Conservation (phyloP, 1,140 invertebrate species). For the Medauroidea extradentata region DNA sequence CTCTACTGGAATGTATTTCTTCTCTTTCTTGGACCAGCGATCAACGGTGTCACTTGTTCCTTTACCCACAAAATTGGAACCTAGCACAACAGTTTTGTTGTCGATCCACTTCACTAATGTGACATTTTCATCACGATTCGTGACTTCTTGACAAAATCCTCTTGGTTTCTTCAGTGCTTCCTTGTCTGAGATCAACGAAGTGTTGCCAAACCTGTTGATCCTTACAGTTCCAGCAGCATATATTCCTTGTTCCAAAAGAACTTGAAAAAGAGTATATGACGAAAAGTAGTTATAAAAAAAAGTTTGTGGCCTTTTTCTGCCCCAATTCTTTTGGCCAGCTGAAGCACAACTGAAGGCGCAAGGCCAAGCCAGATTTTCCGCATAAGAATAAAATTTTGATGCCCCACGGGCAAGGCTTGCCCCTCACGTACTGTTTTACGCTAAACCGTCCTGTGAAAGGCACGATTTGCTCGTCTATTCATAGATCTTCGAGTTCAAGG, state of each 20-base stretch:
- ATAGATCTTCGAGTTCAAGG: constrained; percentile 18
- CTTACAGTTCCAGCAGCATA: constrained; percentile 16
- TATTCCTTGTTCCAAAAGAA: constrained; percentile 5
- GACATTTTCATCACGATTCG: constrained; percentile 12
- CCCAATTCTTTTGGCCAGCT: constrained; percentile 4
- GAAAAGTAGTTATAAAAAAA: constrained; percentile 25
- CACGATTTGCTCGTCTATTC: constrained; percentile 33
- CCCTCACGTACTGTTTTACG: constrained; percentile 18
- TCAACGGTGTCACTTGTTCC: constrained; percentile 15
- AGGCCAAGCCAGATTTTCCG: constrained; percentile 23
- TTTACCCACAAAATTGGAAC: constrained; percentile 14
- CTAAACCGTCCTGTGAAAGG: constrained; percentile 26
- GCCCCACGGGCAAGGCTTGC: constrained; percentile 15
- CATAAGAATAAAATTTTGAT: constrained; percentile 26
- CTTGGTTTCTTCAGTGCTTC: constrained; percentile 15
- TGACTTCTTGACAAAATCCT: constrained; percentile 6
- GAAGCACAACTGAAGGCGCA: not conserved
- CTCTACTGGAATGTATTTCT: constrained; percentile 10
- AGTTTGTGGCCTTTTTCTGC: constrained; percentile 4
- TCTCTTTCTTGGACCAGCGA: constrained; percentile 12
- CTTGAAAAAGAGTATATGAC: constrained; percentile 3
- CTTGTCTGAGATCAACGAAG: constrained; percentile 18
- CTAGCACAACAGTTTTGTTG: constrained; percentile 13
- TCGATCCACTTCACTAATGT: constrained; percentile 18
- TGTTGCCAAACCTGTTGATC: constrained; percentile 13